Conservation (phyloP, 2,888 invertebrate species). For the Noctua comes region DNA sequence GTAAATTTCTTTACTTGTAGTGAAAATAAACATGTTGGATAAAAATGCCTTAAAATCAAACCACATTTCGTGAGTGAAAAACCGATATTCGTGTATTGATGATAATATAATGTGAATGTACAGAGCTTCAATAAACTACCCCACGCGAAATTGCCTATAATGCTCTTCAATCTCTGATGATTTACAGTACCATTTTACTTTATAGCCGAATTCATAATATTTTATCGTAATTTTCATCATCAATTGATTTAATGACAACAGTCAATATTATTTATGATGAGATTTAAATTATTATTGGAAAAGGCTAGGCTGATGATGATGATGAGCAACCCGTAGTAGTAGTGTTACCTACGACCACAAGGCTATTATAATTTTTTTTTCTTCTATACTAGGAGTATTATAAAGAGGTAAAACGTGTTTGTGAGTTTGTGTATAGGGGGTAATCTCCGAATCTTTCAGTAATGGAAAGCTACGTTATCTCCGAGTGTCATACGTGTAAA, state of each 20-base stretch:
- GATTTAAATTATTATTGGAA: slow-evolving; percentile 12
- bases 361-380: background rate
- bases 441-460: too few species aligned
- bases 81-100: background rate
- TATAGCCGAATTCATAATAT: slow-evolving; percentile 28
- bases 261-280: slow-evolving; percentile 21
- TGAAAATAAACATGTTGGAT: background rate
- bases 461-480: too few species aligned
- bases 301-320: too few species aligned
- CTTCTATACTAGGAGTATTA: background rate
- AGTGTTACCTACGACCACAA: background rate
- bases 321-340: background rate
- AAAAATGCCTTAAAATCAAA: background rate
- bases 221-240: slow-evolving; percentile 35
- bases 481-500: too few species aligned
- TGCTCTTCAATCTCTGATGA: slow-evolving; percentile 18
- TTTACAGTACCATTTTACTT: slow-evolving; percentile 37
- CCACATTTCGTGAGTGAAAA: background rate
- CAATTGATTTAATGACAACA: slow-evolving; percentile 33
- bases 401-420: background rate
- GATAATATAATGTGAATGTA: background rate
- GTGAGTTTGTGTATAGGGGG: too few species aligned
- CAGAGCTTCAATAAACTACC: background rate
- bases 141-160: slow-evolving; percentile 18
- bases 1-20: too few species aligned